These are phyloP conservation scores for Dascyllus trimaculatus DNA, from an alignment of 2,113 vertebrate genomes.

Conservation along the genomic window DNA sequence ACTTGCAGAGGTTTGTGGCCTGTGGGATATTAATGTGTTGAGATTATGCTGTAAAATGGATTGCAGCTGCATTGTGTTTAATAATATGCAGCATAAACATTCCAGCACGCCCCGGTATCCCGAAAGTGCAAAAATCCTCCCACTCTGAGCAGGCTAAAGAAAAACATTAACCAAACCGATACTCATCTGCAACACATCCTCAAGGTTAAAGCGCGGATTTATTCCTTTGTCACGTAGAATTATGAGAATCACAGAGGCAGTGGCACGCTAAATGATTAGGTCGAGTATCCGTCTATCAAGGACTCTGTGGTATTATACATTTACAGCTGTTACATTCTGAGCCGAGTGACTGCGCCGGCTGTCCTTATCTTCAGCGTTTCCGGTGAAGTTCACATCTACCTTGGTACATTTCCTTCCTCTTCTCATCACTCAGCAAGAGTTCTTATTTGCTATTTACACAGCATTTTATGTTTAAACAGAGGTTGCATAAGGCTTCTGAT, in stretches of 20 bases:
- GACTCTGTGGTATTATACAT: background rate
- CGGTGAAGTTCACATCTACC: background rate
- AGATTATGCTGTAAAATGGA: constrained; percentile 16
- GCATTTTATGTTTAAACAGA: too few relatives aligned
- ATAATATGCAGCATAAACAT: constrained; percentile 21
- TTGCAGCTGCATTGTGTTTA: constrained; percentile 4
- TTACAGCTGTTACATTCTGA: background rate
- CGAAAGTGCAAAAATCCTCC: constrained; percentile 20
- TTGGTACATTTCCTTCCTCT: background rate
- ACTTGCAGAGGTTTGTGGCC: background rate
- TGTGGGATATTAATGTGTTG: background rate
- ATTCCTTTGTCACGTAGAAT: constrained; percentile 14
- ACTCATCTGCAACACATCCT: constrained; percentile 20
- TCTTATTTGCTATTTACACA: background rate
- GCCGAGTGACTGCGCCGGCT: background rate
- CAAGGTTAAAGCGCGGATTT: constrained; percentile 40
- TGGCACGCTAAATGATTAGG: constrained; percentile 1
- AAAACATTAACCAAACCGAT: constrained; percentile 33
- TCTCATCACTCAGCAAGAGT: background rate
- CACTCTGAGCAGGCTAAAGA: constrained; percentile 15
- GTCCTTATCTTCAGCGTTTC: background rate
- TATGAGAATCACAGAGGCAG: constrained; percentile 1
- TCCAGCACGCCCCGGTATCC: constrained; percentile 11
- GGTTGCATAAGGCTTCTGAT: too few relatives aligned
- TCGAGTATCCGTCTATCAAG: background rate